Conservation (phyloP, 2,113 vertebrate genomes). For the Procavia capensis region DNA sequence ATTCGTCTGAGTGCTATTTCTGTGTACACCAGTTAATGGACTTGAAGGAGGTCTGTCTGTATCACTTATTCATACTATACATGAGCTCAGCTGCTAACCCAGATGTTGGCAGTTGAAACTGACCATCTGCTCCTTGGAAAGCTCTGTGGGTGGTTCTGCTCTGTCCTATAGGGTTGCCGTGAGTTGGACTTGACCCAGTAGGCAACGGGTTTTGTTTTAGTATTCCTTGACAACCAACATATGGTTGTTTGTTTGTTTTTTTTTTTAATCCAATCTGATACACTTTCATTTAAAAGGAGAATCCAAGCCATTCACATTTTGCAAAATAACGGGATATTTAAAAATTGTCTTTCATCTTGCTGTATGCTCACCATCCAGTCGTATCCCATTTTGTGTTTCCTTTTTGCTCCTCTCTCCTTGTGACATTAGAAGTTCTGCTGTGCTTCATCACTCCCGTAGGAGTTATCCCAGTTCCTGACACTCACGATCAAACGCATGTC, state of each 20-base stretch:
- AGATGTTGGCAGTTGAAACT: no score
- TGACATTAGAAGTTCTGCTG: background rate
- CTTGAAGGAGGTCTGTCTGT: conserved; percentile 98
- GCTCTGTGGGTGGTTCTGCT: no score
- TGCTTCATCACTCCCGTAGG: background rate
- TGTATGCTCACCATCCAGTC: background rate
- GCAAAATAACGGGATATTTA: background rate
- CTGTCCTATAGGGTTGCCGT: no score
- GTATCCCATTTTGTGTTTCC: background rate
- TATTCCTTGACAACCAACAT: background rate
- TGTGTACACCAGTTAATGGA: conserved; percentile 98
- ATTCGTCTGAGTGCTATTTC: conserved; percentile 98
- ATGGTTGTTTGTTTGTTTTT: no score
- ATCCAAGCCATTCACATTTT: background rate
- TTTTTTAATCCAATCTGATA: background rate
- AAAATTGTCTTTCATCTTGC: background rate
- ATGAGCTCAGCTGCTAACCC: conserved; percentile 77
- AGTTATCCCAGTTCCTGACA: background rate
- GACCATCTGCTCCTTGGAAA: no score
- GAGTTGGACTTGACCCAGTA: no score
- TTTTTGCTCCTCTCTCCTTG: background rate
- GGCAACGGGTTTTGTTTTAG: no score
- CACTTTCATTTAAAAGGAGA: background rate
- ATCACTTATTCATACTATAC: conserved; percentile 98
- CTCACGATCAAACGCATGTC: background rate